A percentile compares a stretch with the other conserved stretches of the same genome.
These are phyloP conservation scores for Sussaba pulchella DNA, from an alignment of 2,888 invertebrate genomes.

Conservation along the genomic window DNA sequence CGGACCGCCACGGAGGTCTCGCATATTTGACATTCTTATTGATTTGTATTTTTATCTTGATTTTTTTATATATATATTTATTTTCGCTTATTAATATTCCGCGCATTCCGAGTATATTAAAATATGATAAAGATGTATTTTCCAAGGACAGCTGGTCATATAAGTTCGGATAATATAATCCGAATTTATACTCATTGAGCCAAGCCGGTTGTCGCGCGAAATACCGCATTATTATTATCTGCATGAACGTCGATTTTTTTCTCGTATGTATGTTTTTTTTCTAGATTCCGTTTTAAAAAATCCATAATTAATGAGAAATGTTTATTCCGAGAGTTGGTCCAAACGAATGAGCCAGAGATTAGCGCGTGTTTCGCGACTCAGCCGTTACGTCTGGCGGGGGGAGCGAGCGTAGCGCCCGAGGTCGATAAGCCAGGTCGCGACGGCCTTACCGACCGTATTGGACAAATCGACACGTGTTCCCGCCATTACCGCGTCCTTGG, in stretches of 20 bases:
- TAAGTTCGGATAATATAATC: slow-evolving; percentile 48
- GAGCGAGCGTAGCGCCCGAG: slow-evolving; percentile 25
- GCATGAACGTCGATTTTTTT: background rate
- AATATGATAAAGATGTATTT: slow-evolving; percentile 61
- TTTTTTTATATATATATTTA: no score
- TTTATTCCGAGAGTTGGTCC: slow-evolving; percentile 6
- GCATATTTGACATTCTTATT: slow-evolving; percentile 24
- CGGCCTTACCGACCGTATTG: slow-evolving; percentile 75
- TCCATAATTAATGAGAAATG: slow-evolving; percentile 26
- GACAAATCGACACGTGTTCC: slow-evolving; percentile 55
- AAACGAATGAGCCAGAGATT: slow-evolving; percentile 28
- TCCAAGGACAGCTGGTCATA: slow-evolving; percentile 25
- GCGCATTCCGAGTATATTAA: slow-evolving; percentile 37
- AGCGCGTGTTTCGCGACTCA: slow-evolving; percentile 54
- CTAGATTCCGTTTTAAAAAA: slow-evolving; percentile 15
- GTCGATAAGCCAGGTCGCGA: slow-evolving; percentile 72
- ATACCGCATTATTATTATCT: slow-evolving; percentile 37
- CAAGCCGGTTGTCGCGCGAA: slow-evolving; percentile 26
- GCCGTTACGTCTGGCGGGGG: slow-evolving; percentile 40
- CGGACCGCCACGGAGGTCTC: background rate
- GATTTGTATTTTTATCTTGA: slow-evolving; percentile 17
- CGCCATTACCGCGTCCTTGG: slow-evolving; percentile 65
- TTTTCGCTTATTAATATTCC: slow-evolving; percentile 12
- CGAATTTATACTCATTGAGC: slow-evolving; percentile 38
- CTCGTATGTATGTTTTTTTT: background rate